Conservation (phyloP, 64 coral and sea anemone species). For the Montipora sp. region DNA sequence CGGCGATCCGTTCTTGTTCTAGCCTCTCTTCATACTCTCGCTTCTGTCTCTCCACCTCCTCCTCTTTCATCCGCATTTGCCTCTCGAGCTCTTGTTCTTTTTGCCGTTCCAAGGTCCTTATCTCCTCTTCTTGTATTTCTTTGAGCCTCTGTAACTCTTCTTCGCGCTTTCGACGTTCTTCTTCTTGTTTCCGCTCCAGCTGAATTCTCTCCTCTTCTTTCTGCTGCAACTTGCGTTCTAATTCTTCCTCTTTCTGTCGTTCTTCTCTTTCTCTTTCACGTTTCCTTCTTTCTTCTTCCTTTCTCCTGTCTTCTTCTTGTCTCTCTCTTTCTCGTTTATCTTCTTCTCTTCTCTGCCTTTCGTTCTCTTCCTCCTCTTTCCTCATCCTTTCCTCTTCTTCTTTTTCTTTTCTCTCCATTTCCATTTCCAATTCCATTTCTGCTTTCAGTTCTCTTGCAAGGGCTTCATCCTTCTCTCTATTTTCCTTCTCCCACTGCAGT, state of each 20-base stretch:
- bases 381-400: constrained; percentile 69
- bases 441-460: constrained; percentile 69
- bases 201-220: constrained; percentile 76
- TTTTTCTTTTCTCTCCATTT: constrained; percentile 77
- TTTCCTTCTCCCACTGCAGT: constrained; percentile 68
- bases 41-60: constrained; percentile 40
- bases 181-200: constrained; percentile 61
- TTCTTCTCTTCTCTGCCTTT: constrained; percentile 44
- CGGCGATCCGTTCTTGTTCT: constrained; percentile 5
- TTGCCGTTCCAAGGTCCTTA: constrained; percentile 54
- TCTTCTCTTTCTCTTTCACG: constrained; percentile 76
- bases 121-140: constrained; percentile 39
- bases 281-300: constrained; percentile 58
- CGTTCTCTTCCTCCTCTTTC: constrained; percentile 63
- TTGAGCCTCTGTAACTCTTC: constrained; percentile 72
- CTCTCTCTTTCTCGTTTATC: constrained; percentile 49
- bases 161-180: constrained; percentile 73
- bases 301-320: background rate
- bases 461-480: constrained; percentile 63
- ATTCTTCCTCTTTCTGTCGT: constrained; percentile 84
- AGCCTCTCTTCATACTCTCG: constrained; percentile 33
- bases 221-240: constrained; percentile 77
- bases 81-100: constrained; percentile 71
- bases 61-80: constrained; percentile 63
- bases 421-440: constrained; percentile 85